phyloP scores from a whole-genome alignment of 1,140 invertebrate species.

The Agrypnia vestita region DNA sequence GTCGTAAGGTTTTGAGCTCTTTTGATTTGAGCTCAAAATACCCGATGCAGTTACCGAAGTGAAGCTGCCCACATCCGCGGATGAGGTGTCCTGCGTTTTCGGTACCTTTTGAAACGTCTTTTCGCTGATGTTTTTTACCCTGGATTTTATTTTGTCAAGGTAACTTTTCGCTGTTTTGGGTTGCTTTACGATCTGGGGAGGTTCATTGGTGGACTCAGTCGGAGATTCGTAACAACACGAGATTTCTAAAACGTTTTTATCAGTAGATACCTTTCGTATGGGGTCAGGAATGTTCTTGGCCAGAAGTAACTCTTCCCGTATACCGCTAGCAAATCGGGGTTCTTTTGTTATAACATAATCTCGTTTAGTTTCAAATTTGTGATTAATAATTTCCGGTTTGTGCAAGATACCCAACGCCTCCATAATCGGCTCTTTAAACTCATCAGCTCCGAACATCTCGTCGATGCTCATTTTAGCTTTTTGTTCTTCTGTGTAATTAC shows the following conservation, averaged over 20 bases:
- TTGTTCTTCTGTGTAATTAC: constrained; percentile 88
- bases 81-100: constrained; percentile 62
- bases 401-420: constrained; percentile 63
- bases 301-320: constrained; percentile 55
- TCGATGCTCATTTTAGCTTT: constrained; percentile 91
- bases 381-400: constrained; percentile 22
- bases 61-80: constrained; percentile 72
- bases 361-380: not conserved
- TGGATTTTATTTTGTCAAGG: constrained; percentile 75
- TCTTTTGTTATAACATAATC: constrained; percentile 57
- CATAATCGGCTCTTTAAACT: constrained; percentile 64
- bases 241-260: constrained; percentile 76
- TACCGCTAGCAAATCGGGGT: constrained; percentile 48
- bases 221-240: constrained; percentile 75
- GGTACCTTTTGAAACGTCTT: constrained; percentile 70
- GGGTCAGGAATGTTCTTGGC: constrained; percentile 56
- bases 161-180: constrained; percentile 73
- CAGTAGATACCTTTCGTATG: constrained; percentile 68
- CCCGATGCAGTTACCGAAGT: constrained; percentile 77
- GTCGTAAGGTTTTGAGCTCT: constrained; percentile 61
- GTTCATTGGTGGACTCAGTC: constrained; percentile 66
- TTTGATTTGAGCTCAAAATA: constrained; percentile 71
- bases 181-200: constrained; percentile 68
- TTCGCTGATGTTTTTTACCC: constrained; percentile 72
- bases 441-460: constrained; percentile 75